Evolutionary conservation across 2,797 vertebrate species (phyloP), one percentile per base, ranked within the genome.

Genomic region (Leptodactylus fallax): DNA sequence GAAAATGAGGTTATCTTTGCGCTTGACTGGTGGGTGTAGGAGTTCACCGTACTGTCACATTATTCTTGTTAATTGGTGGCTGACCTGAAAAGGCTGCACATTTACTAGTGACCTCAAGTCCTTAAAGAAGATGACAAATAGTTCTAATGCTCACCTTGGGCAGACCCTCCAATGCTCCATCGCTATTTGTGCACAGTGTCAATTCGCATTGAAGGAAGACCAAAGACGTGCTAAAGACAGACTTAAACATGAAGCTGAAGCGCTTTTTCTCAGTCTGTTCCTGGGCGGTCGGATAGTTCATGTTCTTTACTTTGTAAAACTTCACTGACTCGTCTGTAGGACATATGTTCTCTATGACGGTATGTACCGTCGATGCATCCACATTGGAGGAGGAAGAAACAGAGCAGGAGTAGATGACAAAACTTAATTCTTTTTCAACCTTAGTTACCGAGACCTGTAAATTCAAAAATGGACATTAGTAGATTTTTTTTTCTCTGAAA

Each of bases 171-270:
- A 90, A 87, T 81, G 90, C 91, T 58, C 91, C 92, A 71, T 92
- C 90, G 83, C 90, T 94, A 84, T 93, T 95, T 81, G 96, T 94
- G 90, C 98, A 99, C 81, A 96, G 92, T 0, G 96, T 97, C 92
- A 98, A 94, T 85, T 98, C 96, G 0, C 98, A 99, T 90, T 99
- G 98, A 78, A 99, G 95, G 91, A 98, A 99, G 36, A 98, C 95
- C 82, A 96, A 90, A 0, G 96, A 95, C 47, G 90, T 90, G 55
- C 97, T 97, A 90, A 97, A 96, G 90, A 94, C 65, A 0, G 97
- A 94, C 92, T 95, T 96, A 93, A 99, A 98, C 88, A 92, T 93
- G 91, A 99, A 99, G 90, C 97, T 97, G 94, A 99, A 99, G 6
- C 93, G 93, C 91, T 97, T 97, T 90, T 92, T 97, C 63, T 97